Evolutionary conservation across 2,113 vertebrate genomes (phyloP).

Genomic region (Chaetura pelagica): DNA sequence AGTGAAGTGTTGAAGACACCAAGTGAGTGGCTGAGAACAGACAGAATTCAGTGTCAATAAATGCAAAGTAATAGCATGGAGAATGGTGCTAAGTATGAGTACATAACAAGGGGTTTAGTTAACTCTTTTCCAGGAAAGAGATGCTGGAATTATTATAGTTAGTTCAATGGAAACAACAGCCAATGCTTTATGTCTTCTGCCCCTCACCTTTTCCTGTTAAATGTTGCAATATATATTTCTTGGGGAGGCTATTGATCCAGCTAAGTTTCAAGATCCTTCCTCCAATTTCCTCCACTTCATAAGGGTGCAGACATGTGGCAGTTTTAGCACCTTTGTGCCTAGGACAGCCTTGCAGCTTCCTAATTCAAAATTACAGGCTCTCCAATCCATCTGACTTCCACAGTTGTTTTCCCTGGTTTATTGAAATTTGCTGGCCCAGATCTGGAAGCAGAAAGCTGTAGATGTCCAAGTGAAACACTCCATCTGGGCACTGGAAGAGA

Average conservation of each 20-base stretch:
- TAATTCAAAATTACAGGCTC: neutral
- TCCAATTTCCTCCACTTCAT: neutral
- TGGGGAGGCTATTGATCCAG: neutral
- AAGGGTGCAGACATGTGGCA: neutral
- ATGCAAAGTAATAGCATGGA: neutral
- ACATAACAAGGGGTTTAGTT: neutral
- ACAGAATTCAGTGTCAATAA: neutral
- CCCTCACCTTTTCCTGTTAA: neutral
- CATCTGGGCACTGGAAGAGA: neutral
- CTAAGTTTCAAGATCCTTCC: neutral
- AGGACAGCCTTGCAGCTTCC: neutral
- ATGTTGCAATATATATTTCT: neutral
- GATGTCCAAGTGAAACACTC: neutral
- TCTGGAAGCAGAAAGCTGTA: neutral
- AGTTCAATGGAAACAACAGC: neutral
- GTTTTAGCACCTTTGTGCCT: neutral
- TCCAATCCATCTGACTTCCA: neutral
- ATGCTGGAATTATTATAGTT: neutral
- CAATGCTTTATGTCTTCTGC: no score
- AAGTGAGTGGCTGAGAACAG: neutral
- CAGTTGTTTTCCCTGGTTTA: neutral
- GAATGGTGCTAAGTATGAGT: neutral
- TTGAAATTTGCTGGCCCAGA: neutral
- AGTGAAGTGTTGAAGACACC: neutral
- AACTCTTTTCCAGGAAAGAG: neutral